These are phyloP conservation scores for Drosophila colorata DNA, from an alignment of 2,888 invertebrate species.

Conservation along the genomic window DNA sequence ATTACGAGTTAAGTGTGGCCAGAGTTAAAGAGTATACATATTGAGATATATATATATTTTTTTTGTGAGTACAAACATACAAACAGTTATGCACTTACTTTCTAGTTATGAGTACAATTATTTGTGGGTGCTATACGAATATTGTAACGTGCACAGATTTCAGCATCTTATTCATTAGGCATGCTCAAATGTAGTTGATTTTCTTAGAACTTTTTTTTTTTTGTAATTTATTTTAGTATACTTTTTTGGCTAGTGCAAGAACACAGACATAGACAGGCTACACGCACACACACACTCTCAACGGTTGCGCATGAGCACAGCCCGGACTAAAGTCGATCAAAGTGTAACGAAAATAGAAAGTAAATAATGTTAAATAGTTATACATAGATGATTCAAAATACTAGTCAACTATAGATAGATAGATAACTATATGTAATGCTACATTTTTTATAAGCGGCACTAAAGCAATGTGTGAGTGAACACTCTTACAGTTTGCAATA, in stretches of 20 bases:
- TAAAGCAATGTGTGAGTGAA: constrained; percentile 48
- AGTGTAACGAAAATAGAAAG: constrained; percentile 62
- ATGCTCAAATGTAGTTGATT: constrained; percentile 30
- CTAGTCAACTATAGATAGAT: constrained; percentile 7
- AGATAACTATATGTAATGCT: constrained; percentile 25
- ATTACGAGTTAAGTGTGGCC: constrained; percentile 35
- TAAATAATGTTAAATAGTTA: constrained; percentile 47
- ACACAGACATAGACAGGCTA: constrained; percentile 47
- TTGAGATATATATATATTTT: constrained; percentile 16
- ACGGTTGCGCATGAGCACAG: constrained; percentile 47
- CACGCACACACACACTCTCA: constrained; percentile 33
- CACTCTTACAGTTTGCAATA: constrained; percentile 34
- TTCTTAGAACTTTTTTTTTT: constrained; percentile 13
- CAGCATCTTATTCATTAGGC: constrained; percentile 56
- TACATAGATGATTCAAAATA: constrained; percentile 26
- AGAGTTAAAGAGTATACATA: constrained; percentile 30
- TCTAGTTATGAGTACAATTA: constrained; percentile 56
- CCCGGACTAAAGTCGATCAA: constrained; percentile 50
- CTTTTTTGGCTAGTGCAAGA: constrained; percentile 51
- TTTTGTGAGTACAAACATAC: constrained; percentile 30
- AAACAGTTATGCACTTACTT: constrained; percentile 69
- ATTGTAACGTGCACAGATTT: constrained; percentile 67
- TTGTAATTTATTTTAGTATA: constrained; percentile 5
- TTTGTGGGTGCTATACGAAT: constrained; percentile 57
- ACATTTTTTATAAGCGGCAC: constrained; percentile 40